Base-by-base conservation (phyloP, 2,888 invertebrate genomes). In the Deilephila porcellus region DNA sequence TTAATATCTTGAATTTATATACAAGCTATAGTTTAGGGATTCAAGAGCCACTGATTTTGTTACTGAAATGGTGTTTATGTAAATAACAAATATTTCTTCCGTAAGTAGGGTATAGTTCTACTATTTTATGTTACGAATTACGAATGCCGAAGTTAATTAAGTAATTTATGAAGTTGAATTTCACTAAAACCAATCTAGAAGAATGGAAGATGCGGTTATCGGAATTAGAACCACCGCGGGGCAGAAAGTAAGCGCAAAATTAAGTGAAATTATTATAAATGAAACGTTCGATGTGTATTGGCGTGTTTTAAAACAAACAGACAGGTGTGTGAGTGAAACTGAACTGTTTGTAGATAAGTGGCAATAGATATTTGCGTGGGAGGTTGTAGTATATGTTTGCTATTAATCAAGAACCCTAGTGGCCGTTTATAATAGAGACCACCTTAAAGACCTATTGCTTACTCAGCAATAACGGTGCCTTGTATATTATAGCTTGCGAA, bases 191-290 rank as follows among this genome's bases (percentile, higher is more conserved):
- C 59, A 71, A 62, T 74, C 52, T 74, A 63, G 37, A 67, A 67
- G n/a, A 67, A 52, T 25, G 4, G 67, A 67, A 71, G 62, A 60
- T 71, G 75, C 67, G 73, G 72, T 73, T 72, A 71, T 74, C 73
- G 74, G 75, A 73, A 75, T 71, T 73, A 64, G 29, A 74, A 62
- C 52, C 70, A 77, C 80, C 77, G 60, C 34, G 56, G 62, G 78
- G 67, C 73, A 76, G 79, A 80, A 79, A 79, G 80, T 74, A 62
- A 71, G 76, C 80, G 75, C 75, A 75, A 75, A 76, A 62, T 72
- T 73, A 71, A 29, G 71, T 73, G 74, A 74, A 75, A 73, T 73
- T 73, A 62, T 71, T 70, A 67, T 67, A 67, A 67, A 67, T 67
- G 67, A 67, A 67, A 67, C 52, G 67, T 67, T 67, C 17, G 11